A percentile compares a stretch with the other conserved stretches of the same genome.
Evolutionary conservation across 1,140 invertebrate species (phyloP).

Genomic region (Mizuhopecten yessoensis): DNA sequence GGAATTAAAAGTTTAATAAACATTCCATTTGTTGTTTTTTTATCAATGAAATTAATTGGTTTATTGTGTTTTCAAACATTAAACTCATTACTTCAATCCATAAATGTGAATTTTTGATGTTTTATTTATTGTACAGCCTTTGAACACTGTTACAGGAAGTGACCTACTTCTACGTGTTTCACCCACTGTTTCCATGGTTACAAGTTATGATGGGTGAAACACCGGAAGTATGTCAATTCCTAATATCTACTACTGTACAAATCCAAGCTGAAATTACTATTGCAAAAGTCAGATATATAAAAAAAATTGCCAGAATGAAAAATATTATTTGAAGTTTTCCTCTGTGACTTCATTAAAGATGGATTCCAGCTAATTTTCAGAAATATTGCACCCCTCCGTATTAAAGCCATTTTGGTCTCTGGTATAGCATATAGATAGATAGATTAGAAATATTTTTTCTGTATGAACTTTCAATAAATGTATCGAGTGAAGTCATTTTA

Average conservation of each 20-base stretch:
- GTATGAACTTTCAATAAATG: too few relatives aligned
- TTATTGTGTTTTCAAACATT: background rate
- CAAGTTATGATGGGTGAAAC: background rate
- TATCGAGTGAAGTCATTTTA: too few relatives aligned
- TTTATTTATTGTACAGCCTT: background rate
- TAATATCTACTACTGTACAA: background rate
- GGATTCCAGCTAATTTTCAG: too few relatives aligned
- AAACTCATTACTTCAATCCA: background rate
- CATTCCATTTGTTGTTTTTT: background rate
- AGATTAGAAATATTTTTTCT: too few relatives aligned
- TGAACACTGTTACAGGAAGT: background rate
- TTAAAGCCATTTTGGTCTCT: too few relatives aligned
- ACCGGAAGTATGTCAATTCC: background rate
- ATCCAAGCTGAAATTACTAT: background rate
- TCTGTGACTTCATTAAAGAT: too few relatives aligned
- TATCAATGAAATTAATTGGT: background rate
- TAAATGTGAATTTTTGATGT: background rate
- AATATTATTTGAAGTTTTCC: too few relatives aligned
- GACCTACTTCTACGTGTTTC: background rate
- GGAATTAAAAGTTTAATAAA: constrained; percentile 24
- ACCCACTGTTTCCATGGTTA: background rate
- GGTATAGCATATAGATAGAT: too few relatives aligned
- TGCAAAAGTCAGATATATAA: background rate
- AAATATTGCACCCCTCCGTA: too few relatives aligned
- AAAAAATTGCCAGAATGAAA: too few relatives aligned